Conservation (phyloP, 1,140 invertebrate species). For the Dendrolimus kikuchii region DNA sequence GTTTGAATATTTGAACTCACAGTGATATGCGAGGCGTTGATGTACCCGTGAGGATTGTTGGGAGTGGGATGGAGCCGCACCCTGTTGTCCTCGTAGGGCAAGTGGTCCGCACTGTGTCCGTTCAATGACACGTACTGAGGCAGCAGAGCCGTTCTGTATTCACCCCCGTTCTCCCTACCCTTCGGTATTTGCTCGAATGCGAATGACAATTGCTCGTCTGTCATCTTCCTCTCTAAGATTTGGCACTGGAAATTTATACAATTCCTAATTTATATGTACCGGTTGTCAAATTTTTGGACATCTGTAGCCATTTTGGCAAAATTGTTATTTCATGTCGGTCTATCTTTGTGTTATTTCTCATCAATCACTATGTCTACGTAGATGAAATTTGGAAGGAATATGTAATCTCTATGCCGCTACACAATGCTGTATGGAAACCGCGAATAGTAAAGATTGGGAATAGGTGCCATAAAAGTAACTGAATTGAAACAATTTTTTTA, state of each 20-base stretch:
- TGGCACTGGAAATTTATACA: constrained; percentile 76
- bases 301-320: no score
- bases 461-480: no score
- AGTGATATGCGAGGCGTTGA: constrained; percentile 91
- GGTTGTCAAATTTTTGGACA: no score
- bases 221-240: constrained; percentile 85
- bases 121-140: constrained; percentile 75
- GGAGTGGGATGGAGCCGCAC: constrained; percentile 83
- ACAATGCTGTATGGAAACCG: no score
- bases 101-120: constrained; percentile 78
- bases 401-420: no score
- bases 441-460: no score
- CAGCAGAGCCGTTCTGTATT: constrained; percentile 78
- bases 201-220: constrained; percentile 85
- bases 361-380: no score
- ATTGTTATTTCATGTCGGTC: no score
- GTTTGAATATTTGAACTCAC: constrained; percentile 14
- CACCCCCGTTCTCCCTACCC: constrained; percentile 75
- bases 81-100: constrained; percentile 92
- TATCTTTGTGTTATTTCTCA: no score
- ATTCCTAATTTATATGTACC: background rate
- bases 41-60: constrained; percentile 88
- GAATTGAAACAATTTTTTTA: no score
- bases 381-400: no score
- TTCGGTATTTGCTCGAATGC: constrained; percentile 92